A percentile compares a stretch with the other conserved stretches of the same genome.
Conservation (phyloP, 2,113 vertebrate species). For the Pelecanoides urinatrix region DNA sequence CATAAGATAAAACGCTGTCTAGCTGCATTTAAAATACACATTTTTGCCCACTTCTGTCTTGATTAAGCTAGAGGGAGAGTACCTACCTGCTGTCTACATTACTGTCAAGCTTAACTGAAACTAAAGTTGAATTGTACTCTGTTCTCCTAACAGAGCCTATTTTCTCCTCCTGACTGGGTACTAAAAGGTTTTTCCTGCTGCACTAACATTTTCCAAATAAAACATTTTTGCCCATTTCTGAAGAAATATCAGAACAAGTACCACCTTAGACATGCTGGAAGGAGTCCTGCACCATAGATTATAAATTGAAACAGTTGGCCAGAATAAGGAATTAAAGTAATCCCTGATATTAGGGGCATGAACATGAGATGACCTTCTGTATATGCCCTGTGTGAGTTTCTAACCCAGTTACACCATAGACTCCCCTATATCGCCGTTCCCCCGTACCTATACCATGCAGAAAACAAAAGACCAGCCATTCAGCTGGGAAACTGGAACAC, state of each 20-base stretch:
- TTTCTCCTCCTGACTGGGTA: background rate
- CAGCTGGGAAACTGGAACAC: background rate
- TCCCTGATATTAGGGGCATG: slow-evolving; percentile 15
- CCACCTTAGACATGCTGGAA: background rate
- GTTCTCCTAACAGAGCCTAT: background rate
- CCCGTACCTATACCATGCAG: background rate
- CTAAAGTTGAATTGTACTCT: background rate
- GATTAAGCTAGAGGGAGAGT: background rate
- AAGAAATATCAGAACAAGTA: background rate
- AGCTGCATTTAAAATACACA: background rate
- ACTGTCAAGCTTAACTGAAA: background rate
- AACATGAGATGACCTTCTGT: slow-evolving; percentile 25
- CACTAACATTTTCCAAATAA: slow-evolving; percentile 20
- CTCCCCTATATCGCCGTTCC: background rate
- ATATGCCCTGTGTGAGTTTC: background rate
- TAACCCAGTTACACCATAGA: background rate
- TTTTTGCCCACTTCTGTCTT: background rate
- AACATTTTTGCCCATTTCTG: background rate
- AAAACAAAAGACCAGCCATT: background rate
- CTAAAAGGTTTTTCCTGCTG: background rate
- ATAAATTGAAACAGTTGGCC: slow-evolving; percentile 7
- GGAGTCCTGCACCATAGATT: background rate
- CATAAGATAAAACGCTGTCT: background rate
- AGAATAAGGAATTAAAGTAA: slow-evolving; percentile 51
- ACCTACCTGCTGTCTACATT: background rate